Percentiles rank a stretch among this genome's conserved stretches.
Conservation (phyloP, 2,888 invertebrate genomes). For the Lithophane leautieri region DNA sequence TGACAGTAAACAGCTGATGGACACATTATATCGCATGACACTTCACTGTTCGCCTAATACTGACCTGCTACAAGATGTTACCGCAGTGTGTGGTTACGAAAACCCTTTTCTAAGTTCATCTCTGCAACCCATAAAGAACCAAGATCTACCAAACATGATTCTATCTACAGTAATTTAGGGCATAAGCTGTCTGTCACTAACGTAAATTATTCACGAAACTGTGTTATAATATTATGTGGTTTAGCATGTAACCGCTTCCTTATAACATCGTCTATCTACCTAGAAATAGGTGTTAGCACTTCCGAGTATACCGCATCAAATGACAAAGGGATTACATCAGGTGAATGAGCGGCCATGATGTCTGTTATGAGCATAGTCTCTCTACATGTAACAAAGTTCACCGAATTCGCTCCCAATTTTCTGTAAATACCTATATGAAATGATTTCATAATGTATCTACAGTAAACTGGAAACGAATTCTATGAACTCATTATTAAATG, state of each 20-base stretch:
- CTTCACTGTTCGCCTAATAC: not conserved
- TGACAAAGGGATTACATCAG: constrained; percentile 30
- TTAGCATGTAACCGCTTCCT: constrained; percentile 7
- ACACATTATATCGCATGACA: not conserved
- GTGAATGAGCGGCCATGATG: constrained; percentile 6
- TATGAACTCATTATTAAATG: not conserved
- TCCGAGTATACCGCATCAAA: not conserved
- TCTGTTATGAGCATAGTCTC: constrained; percentile 1
- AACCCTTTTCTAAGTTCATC: not conserved
- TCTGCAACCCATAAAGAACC: not conserved
- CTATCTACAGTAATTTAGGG: not conserved
- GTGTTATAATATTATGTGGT: constrained; percentile 2
- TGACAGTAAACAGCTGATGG: no score
- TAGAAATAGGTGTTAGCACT: not conserved
- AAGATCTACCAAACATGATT: not conserved
- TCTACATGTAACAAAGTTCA: not conserved
- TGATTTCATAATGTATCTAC: not conserved
- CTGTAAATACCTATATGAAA: not conserved
- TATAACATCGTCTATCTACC: not conserved
- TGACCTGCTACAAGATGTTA: no score
- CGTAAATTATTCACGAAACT: not conserved
- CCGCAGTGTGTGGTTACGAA: not conserved
- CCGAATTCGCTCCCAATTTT: not conserved
- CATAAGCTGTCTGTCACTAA: no score
- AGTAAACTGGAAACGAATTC: not conserved